Evolutionary conservation across 2,888 invertebrate genomes (phyloP).

Genomic region (Epinotia brunnichana): DNA sequence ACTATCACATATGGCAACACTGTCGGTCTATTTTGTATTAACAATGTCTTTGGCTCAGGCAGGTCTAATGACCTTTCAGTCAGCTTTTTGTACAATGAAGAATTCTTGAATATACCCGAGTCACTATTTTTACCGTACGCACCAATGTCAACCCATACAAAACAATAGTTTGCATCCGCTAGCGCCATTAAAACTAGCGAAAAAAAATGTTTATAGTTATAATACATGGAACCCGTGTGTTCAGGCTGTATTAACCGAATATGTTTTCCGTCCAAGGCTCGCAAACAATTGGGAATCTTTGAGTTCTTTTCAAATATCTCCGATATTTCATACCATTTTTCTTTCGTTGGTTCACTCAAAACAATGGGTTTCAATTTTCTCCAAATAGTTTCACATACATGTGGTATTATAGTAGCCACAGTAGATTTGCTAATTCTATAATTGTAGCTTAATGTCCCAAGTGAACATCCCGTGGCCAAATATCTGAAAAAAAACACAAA

Average conservation of each 20-base stretch:
- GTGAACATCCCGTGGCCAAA: too few species aligned
- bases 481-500: neutral
- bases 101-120: constrained; percentile 31
- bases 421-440: too few species aligned
- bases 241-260: constrained; percentile 38
- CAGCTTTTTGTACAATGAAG: constrained; percentile 16
- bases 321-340: too few species aligned
- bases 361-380: too few species aligned
- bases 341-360: too few species aligned
- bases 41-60: constrained; percentile 42
- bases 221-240: neutral
- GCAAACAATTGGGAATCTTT: constrained; percentile 53
- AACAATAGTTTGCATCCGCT: constrained; percentile 45
- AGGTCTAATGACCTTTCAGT: constrained; percentile 33
- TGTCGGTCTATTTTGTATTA: constrained; percentile 11
- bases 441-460: too few species aligned
- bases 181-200: neutral
- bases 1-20: constrained; percentile 36
- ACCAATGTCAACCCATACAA: constrained; percentile 52
- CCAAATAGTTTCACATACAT: too few species aligned
- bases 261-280: constrained; percentile 52
- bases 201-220: constrained; percentile 2
- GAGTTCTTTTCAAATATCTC: too few species aligned
- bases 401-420: too few species aligned
- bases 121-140: constrained; percentile 47